Base-by-base conservation (phyloP, 2,888 invertebrate genomes). In the Synergus laeviventris region DNA sequence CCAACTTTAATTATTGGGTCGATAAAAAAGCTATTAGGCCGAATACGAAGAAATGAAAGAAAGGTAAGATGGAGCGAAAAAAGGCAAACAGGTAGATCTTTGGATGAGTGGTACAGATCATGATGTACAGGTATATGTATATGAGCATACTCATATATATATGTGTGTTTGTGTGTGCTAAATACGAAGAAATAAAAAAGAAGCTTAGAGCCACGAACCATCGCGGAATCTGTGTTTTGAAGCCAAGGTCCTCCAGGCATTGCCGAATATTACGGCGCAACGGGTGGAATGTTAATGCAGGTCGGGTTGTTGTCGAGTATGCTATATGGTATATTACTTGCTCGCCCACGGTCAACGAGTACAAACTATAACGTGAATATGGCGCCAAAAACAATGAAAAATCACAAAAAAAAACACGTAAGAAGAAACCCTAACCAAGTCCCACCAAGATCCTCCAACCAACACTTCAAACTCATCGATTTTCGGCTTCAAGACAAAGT, bases 191-290 rank as follows among this genome's bases (percentile, higher is more conserved):
- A 80, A 74, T 73, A 39, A 74, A 76, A 76, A 78, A 76, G 66
- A 78, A 24, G 7, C 42, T 21, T 78, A 74, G 62, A 75, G 80
- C 42, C 21, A 42, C 45, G 74, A 76, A 79, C 75, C 77, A 61
- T 74, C 74, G 45, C 73, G 80, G 81, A 84, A 84, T 84, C 82
- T 86, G 88, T 89, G 88, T 89, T 89, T 88, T 84, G 87, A 76
- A 89, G 88, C 86, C 89, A 89, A 89, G 89, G 89, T 84, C 86
- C 84, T 84, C 84, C 81, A 74, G 76, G 76, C 81, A 82, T 78
- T 70, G 77, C 85, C 86, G 85, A 88, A 88, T 87, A 86, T 86
- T 82, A 81, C 85, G 81, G 83, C 86, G 82, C 84, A 86, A 85
- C 81, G 79, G 74, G 78, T 79, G 79, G 84, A 82, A 87, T 85